Evolutionary conservation across 2,797 vertebrate genomes (phyloP).

Genomic region (Myiotriccus ornatus): DNA sequence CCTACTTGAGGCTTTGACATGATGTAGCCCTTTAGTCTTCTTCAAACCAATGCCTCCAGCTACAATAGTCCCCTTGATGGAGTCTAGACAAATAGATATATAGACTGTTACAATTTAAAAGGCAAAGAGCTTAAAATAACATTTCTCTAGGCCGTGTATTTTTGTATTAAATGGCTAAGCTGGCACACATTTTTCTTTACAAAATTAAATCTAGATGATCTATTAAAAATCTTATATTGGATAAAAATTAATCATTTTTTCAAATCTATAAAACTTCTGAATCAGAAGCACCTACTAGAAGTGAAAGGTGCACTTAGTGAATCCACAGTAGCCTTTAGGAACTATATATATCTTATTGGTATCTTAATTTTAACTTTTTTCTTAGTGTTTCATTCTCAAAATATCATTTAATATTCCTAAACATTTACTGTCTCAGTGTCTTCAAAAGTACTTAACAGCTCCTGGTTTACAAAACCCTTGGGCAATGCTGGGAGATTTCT

Average conservation of each 20-base stretch:
- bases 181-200: conserved; percentile 34
- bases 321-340: neutral
- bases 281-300: neutral
- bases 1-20: conserved; percentile 77
- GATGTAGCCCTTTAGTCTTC: conserved; percentile 76
- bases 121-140: conserved; percentile 75
- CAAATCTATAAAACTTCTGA: neutral
- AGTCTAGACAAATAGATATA: conserved; percentile 76
- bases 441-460: neutral
- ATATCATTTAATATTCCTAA: neutral
- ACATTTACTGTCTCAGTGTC: neutral
- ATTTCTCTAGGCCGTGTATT: conserved; percentile 70
- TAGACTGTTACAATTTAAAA: conserved; percentile 75
- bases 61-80: conserved; percentile 78
- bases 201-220: conserved; percentile 67
- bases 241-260: conserved; percentile 42
- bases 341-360: neutral
- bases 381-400: neutral
- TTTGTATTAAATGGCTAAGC: conserved; percentile 54
- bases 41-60: conserved; percentile 73
- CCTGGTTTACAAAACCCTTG: neutral
- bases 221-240: conserved; percentile 33
- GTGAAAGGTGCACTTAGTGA: neutral
- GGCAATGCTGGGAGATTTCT: neutral
- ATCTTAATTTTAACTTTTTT: neutral